Conservation (phyloP, 2,888 invertebrate genomes). For the Idaea straminata region DNA sequence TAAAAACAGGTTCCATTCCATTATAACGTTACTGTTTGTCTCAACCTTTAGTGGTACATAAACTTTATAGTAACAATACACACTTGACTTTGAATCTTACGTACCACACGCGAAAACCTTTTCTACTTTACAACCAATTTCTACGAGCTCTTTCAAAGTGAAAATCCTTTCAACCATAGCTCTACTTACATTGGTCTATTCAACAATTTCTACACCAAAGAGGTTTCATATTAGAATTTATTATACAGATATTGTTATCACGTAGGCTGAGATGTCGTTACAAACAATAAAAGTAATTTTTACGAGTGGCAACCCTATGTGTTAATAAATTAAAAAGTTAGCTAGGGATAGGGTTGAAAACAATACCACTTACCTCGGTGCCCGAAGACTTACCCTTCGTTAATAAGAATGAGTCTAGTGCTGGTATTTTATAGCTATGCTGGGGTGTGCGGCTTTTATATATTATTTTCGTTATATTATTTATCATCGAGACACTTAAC, state of each 20-base stretch:
- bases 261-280: conserved; percentile 78
- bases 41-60: conserved; percentile 66
- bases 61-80: conserved; percentile 57
- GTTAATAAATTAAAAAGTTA: conserved; percentile 78
- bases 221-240: conserved; percentile 61
- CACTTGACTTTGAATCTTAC: conserved; percentile 67
- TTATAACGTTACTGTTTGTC: conserved; percentile 49
- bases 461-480: background rate
- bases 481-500: background rate
- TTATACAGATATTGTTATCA: conserved; percentile 73
- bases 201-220: conserved; percentile 24
- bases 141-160: conserved; percentile 20
- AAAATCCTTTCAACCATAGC: conserved; percentile 21
- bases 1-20: conserved; percentile 64
- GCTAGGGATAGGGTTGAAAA: conserved; percentile 61
- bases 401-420: conserved; percentile 34
- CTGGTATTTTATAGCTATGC: background rate
- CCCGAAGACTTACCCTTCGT: conserved; percentile 62
- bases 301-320: conserved; percentile 74
- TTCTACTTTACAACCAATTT: conserved; percentile 30
- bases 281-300: conserved; percentile 80
- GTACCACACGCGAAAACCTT: conserved; percentile 54
- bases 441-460: background rate
- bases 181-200: conserved; percentile 37
- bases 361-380: conserved; percentile 72